phyloP scores from a whole-genome alignment of 1,140 invertebrate genomes.

The Drosophila nannoptera region DNA sequence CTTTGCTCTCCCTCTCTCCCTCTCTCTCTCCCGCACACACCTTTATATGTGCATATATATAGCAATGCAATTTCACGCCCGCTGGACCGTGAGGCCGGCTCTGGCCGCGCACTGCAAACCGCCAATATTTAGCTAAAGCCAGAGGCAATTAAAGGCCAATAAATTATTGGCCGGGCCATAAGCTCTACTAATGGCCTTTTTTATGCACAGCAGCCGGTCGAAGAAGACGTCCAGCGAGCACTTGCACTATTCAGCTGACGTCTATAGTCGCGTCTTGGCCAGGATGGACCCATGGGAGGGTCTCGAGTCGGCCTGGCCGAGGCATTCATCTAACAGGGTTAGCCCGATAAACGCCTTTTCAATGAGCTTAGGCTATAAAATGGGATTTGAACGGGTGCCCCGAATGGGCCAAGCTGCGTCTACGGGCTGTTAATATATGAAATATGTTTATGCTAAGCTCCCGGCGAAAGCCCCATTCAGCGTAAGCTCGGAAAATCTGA shows the following conservation, averaged over 20 bases:
- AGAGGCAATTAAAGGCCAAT: conserved; percentile 56
- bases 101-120: conserved; percentile 33
- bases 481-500: conserved; percentile 34
- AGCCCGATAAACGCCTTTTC: neutral
- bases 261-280: no score
- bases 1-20: conserved; percentile 18
- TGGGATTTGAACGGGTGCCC: neutral
- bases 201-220: no score
- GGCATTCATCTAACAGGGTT: no score
- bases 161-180: conserved; percentile 40
- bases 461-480: neutral
- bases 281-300: no score
- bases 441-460: conserved; percentile 2
- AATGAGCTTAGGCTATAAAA: neutral
- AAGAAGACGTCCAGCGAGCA: no score
- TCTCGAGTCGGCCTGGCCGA: no score
- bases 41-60: conserved; percentile 8
- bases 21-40: neutral
- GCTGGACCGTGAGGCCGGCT: conserved; percentile 33
- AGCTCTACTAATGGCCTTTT: neutral
- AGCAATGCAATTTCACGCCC: conserved; percentile 63
- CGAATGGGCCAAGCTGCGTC: neutral
- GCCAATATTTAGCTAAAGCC: conserved; percentile 64
- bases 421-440: neutral
- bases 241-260: no score